phyloP scores from a whole-genome alignment of 2,113 vertebrate genomes.

The Lepisosteus osseus region DNA sequence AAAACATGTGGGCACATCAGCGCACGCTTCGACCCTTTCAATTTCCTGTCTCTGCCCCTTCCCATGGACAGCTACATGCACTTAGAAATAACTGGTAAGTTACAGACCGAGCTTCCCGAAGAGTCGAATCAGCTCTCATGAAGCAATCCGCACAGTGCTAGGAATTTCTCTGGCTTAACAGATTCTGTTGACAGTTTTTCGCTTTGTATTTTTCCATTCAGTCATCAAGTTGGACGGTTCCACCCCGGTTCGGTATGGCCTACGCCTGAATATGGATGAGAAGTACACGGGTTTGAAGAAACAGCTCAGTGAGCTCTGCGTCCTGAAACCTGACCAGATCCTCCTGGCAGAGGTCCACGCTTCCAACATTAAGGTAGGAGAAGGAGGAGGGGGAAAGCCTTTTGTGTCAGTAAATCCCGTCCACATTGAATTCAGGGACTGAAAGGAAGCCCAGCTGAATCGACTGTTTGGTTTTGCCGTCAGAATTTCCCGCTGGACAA shows the following conservation, averaged over 20 bases:
- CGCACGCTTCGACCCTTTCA: constrained; percentile 96
- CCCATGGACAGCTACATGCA: constrained; percentile 99
- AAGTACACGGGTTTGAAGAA: constrained; percentile 96
- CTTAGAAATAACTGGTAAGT: constrained; percentile 92
- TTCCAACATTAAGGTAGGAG: constrained; percentile 90
- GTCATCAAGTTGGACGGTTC: constrained; percentile 95
- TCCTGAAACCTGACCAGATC: constrained; percentile 91
- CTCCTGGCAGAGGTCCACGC: constrained; percentile 91
- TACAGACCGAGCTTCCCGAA: neutral
- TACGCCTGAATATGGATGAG: constrained; percentile 94
- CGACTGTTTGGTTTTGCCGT: neutral
- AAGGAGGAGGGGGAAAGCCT: no score
- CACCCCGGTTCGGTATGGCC: constrained; percentile 85
- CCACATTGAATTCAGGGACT: no score
- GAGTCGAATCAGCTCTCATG: no score
- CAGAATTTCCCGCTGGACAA: constrained; percentile 96
- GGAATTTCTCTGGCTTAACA: no score
- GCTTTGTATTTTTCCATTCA: constrained; percentile 36
- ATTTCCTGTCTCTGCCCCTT: constrained; percentile 94
- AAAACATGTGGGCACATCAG: constrained; percentile 98
- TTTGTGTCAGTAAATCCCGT: no score
- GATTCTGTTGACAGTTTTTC: no score
- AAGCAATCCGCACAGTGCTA: no score
- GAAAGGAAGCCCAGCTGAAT: neutral
- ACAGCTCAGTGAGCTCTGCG: constrained; percentile 89